Evolutionary conservation across 2,113 vertebrate genomes (phyloP), one percentile per base, ranked within the genome.

Genomic region (Todiramphus chloris): DNA sequence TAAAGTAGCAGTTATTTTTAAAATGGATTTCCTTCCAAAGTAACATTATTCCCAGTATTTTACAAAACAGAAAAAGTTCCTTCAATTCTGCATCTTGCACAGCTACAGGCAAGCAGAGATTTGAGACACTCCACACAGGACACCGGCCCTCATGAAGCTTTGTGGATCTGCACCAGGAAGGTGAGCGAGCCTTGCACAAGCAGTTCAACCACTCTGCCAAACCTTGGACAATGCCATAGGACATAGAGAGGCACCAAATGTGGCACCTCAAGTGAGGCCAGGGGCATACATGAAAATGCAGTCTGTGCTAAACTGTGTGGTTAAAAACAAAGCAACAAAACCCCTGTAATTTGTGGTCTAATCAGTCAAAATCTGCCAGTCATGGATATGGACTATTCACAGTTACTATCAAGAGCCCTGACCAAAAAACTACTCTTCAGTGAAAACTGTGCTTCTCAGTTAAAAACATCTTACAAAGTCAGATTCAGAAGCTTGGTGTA

Each of bases 121-220:
- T 4, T 68, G 58, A 23, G 21, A 31, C 39, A 53, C 30, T 44
- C 30, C 0, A 0, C 13, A 4, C 3, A 39, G 48, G 77, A 64
- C 16, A 21, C 13, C 1, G 6, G 19, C 18, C 13, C 16, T 25
- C 7, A 3, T 1, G 5, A 13, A 64, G 20, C n/a, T 21, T 18
- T 5, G 9, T 9, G 10, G 15, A 6, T n/a, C 33, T 4, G 1
- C 1, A 4, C 23, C 10, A 7, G 68, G 14, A 55, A 68, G 33
- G 43, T 1, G 2, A 50, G 2, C 11, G 17, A 81, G 23, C 14
- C 37, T 80, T 2, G 0, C 3, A 3, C 5, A 2, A 67, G 44
- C 69, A 43, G 4, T 66, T 55, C 6, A 1, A 18, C 30, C 44
- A 30, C 0, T 2, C 50, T 73, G 55, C 23, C 55, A 81, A 62